Percentiles rank a stretch among this genome's conserved stretches.
These are phyloP conservation scores for Lithophane leautieri DNA, from an alignment of 2,888 invertebrate species.

Conservation along the genomic window DNA sequence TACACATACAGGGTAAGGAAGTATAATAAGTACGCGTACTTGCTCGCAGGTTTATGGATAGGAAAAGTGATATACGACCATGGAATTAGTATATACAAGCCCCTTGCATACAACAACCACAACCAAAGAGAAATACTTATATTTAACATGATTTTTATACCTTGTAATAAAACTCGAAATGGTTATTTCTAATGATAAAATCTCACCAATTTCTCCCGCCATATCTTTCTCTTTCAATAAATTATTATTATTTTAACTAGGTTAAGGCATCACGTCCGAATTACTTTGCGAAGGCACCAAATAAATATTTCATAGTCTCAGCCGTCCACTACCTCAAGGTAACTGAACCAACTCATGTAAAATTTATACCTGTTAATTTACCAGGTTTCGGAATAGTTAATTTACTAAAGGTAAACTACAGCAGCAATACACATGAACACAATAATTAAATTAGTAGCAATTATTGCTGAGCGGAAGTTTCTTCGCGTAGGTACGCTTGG, in stretches of 20 bases:
- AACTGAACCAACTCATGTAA: constrained; percentile 55
- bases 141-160: neutral
- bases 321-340: constrained; percentile 32
- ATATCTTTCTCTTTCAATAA: constrained; percentile 11
- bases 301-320: constrained; percentile 55
- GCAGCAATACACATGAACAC: constrained; percentile 33
- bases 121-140: neutral
- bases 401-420: constrained; percentile 37
- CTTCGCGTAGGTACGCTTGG: no score
- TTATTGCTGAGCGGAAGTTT: constrained; percentile 33
- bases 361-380: constrained; percentile 55
- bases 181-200: neutral
- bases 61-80: neutral
- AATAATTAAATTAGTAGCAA: constrained; percentile 48
- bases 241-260: constrained; percentile 10
- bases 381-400: constrained; percentile 40
- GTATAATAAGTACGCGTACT: no score
- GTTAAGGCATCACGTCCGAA: constrained; percentile 16
- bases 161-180: neutral
- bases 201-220: neutral
- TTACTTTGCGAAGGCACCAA: constrained; percentile 31
- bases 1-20: no score
- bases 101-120: neutral
- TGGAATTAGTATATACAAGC: neutral
- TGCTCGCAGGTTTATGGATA: no score